Base-by-base conservation (phyloP, 2,113 vertebrate genomes). In the Sclerurus mexicanus region DNA sequence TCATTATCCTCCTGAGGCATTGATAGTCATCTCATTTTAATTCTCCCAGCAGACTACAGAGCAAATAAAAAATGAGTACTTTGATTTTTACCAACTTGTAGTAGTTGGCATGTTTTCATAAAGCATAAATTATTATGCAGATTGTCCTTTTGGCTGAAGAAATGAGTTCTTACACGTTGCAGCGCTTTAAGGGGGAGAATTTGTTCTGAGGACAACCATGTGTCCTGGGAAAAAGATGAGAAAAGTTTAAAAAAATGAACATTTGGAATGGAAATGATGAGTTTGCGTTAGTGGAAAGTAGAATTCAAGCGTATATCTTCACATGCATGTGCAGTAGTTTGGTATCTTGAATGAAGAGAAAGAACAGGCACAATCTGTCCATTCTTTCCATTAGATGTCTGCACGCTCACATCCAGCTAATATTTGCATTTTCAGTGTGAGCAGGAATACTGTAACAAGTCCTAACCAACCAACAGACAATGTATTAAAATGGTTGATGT, bases 231-330 rank as follows among this genome's bases (percentile, higher is more conserved):
- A 97, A 94, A 87, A 91, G 75, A 92, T 71, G 96, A 98, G 97
- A 98, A 97, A 95, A 96, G 97, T 98, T 98, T 96, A 96, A 98
- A 97, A 94, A 98, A 96, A 97, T 95, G 95, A 98, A 97, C 73
- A 68, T 90, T 94, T 95, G 83, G 93, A 95, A 90, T 96, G 85
- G 85, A 96, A 97, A 96, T 78, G 50, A 19, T 80, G 84, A 97
- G 83, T 91, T 96, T 82, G 30, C 14, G 18, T 40, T 62, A 98
- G 89, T 96, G 95, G 97, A 98, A 98, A 97, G 92, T 4, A 85
- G 77, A 96, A 97, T 96, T 98, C 83, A 94, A 96, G 89, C 55
- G 74, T 95, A 97, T 88, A 87, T 93, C 78, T 85, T 82, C 11
- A 5, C 47, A 14, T 68, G 67, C 40, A 30, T n/a, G 50, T 73